Evolutionary conservation across 2,113 vertebrate species (phyloP).

Genomic region (Scartelaos histophorus): DNA sequence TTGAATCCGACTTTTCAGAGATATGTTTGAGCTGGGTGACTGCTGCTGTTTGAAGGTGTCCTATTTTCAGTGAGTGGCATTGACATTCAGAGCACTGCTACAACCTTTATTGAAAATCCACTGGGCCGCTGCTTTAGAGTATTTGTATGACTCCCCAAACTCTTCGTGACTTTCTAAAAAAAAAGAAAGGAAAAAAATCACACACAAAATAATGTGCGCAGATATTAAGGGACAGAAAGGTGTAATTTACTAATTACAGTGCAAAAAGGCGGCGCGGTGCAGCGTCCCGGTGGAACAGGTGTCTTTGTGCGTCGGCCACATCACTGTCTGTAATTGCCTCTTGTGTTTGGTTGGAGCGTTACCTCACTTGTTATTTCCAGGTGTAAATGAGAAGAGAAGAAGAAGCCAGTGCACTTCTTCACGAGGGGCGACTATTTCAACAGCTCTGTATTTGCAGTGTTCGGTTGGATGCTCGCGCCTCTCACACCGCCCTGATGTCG

Average conservation of each 20-base stretch:
- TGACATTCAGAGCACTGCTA: slow-evolving; percentile 48
- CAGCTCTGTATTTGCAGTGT: slow-evolving; percentile 71
- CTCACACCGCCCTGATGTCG: slow-evolving; percentile 37
- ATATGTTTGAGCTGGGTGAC: not conserved
- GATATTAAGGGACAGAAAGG: slow-evolving; percentile 33
- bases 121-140: slow-evolving; percentile 19
- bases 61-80: slow-evolving; percentile 35
- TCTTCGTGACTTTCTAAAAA: slow-evolving; percentile 33
- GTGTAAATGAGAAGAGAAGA: slow-evolving; percentile 71
- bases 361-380: slow-evolving; percentile 69
- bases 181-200: slow-evolving; percentile 34
- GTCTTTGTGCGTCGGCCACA: slow-evolving; percentile 29
- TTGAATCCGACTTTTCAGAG: not conserved
- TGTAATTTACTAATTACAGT: slow-evolving; percentile 64
- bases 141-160: slow-evolving; percentile 32
- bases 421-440: slow-evolving; percentile 68
- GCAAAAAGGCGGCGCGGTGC: slow-evolving; percentile 42
- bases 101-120: slow-evolving; percentile 49
- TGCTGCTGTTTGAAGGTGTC: slow-evolving; percentile 35
- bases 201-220: slow-evolving; percentile 23
- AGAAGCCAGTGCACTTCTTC: slow-evolving; percentile 65
- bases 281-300: slow-evolving; percentile 36
- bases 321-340: slow-evolving; percentile 68
- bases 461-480: slow-evolving; percentile 68
- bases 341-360: slow-evolving; percentile 55